Evolutionary conservation across 2,888 invertebrate species (phyloP).

Genomic region (Pterostichus niger): DNA sequence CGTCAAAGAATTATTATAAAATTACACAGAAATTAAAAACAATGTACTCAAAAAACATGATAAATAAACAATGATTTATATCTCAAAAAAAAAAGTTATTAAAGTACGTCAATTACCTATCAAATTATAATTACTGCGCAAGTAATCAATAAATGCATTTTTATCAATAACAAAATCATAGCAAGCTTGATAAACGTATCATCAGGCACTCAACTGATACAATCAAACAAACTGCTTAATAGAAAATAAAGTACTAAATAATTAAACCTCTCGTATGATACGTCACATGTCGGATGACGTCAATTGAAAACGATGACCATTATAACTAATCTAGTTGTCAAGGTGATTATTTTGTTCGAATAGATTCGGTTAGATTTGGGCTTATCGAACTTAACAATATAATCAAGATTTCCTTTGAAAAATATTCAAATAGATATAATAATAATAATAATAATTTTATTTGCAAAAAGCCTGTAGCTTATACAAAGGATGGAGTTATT

Average conservation of each 20-base stretch:
- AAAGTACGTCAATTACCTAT: background rate
- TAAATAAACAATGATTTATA: background rate
- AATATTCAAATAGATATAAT: too few species aligned
- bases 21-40: background rate
- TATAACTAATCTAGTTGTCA: conserved; percentile 27
- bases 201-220: background rate
- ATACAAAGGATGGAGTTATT: too few species aligned
- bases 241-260: conserved; percentile 43
- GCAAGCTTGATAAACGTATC: background rate
- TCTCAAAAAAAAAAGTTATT: background rate
- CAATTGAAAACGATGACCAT: conserved; percentile 38
- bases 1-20: conserved; percentile 27
- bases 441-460: too few species aligned
- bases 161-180: background rate
- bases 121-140: background rate
- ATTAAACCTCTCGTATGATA: conserved; percentile 21
- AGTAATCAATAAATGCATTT: background rate
- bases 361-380: too few species aligned
- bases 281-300: conserved; percentile 19
- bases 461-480: too few species aligned
- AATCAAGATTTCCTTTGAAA: too few species aligned
- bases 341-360: background rate
- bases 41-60: background rate
- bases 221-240: conserved; percentile 2
- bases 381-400: too few species aligned